Evolutionary conservation across 2,797 vertebrate species (phyloP).

Genomic region (Labroides dimidiatus): DNA sequence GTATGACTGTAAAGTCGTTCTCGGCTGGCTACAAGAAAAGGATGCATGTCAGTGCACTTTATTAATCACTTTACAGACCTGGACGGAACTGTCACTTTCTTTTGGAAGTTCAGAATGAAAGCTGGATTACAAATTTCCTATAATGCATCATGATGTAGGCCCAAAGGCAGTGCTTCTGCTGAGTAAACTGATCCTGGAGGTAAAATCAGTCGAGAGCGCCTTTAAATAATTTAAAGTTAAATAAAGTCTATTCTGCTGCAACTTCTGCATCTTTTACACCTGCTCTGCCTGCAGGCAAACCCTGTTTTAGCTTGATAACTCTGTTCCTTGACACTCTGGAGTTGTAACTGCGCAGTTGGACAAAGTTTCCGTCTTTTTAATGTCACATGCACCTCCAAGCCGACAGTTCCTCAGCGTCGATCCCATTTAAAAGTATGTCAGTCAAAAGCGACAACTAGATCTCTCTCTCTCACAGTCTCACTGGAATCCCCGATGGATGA

Average conservation of each 20-base stretch:
- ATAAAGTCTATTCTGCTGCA: conserved; percentile 8
- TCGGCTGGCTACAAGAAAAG: too few relatives aligned
- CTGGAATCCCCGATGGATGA: conserved; percentile 63
- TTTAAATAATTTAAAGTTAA: conserved; percentile 20
- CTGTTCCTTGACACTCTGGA: conserved; percentile 5
- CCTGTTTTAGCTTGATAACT: conserved; percentile 16
- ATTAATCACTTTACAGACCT: too few relatives aligned
- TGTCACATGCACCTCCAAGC: conserved; percentile 49
- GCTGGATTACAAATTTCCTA: too few relatives aligned
- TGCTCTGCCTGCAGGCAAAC: conserved; percentile 7
- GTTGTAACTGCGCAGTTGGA: conserved; percentile 9
- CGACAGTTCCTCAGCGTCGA: conserved; percentile 45
- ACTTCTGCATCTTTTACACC: conserved; percentile 16
- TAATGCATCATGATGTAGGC: too few relatives aligned
- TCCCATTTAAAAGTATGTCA: conserved; percentile 80
- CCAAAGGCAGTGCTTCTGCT: not conserved
- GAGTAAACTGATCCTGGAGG: conserved; percentile 9
- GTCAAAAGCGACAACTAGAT: conserved; percentile 72
- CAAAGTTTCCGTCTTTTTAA: conserved; percentile 38
- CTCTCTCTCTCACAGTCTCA: conserved; percentile 55
- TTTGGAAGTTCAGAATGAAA: too few relatives aligned
- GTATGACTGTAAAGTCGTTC: too few relatives aligned
- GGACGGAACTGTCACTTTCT: too few relatives aligned
- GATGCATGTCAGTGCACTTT: too few relatives aligned
- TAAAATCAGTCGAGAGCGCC: not conserved